phyloP scores from a whole-genome alignment of 1,140 invertebrate species.

The Hyles euphorbiae region DNA sequence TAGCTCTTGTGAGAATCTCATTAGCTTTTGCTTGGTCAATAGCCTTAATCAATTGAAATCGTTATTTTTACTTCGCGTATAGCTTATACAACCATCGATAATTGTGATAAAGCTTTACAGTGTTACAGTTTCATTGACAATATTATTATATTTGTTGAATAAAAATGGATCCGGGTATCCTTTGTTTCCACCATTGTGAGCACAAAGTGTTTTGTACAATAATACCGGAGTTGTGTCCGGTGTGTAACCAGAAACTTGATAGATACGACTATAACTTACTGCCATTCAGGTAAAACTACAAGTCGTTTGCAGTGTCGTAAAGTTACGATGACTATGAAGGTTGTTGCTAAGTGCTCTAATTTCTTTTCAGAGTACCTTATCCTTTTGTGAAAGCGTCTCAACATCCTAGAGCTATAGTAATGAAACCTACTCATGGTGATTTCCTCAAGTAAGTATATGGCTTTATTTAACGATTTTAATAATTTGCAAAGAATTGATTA shows the following conservation, averaged over 20 bases:
- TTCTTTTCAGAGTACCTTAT: conserved; percentile 81
- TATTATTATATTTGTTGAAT: conserved; percentile 24
- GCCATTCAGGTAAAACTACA: conserved; percentile 80
- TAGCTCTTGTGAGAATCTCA: conserved; percentile 28
- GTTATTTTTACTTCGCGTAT: conserved; percentile 16
- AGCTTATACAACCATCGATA: conserved; percentile 11
- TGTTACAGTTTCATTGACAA: conserved; percentile 42
- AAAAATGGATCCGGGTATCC: conserved; percentile 83
- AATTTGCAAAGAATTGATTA: not conserved
- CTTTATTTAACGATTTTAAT: conserved; percentile 1
- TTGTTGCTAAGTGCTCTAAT: conserved; percentile 45
- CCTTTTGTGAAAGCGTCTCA: conserved; percentile 85
- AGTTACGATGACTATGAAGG: conserved; percentile 17
- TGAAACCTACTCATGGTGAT: conserved; percentile 87
- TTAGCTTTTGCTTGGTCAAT: conserved; percentile 34
- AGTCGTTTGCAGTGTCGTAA: not conserved
- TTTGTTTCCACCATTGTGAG: conserved; percentile 89
- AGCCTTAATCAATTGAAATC: conserved; percentile 28
- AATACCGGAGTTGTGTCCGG: conserved; percentile 82
- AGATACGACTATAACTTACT: conserved; percentile 78
- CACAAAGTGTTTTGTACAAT: conserved; percentile 86
- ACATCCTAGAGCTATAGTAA: conserved; percentile 83
- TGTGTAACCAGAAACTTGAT: conserved; percentile 79
- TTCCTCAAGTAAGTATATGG: conserved; percentile 83
- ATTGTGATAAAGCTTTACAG: conserved; percentile 12